Conservation (phyloP, 2,797 vertebrate species). For the Chelonia mydas region DNA sequence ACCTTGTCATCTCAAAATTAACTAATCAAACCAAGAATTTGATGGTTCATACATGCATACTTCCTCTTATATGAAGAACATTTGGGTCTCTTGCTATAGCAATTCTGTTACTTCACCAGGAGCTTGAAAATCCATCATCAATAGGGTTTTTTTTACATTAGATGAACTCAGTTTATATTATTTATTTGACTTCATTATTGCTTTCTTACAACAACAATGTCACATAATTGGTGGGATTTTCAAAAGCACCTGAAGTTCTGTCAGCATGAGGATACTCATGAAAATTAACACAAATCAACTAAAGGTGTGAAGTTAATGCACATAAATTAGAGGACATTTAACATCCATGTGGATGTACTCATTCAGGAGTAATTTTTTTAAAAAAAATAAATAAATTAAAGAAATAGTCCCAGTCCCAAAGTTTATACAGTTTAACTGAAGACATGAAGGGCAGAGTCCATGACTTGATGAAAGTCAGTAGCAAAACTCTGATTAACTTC, state of each 20-base stretch:
- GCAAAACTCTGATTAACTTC: not conserved
- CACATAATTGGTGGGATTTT: not conserved
- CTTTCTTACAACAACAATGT: not conserved
- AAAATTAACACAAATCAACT: not conserved
- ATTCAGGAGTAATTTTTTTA: not conserved
- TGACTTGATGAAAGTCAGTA: not conserved
- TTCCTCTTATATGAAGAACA: not conserved
- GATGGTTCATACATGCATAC: not conserved
- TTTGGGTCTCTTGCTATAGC: not conserved
- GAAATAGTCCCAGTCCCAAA: not conserved
- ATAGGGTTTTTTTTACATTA: not conserved
- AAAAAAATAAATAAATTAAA: not conserved
- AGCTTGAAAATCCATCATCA: not conserved
- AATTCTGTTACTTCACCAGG: not conserved
- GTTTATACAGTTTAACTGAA: not conserved
- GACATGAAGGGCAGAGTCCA: not conserved
- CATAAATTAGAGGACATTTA: not conserved
- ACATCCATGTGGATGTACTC: not conserved
- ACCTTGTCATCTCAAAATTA: not conserved
- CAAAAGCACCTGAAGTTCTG: not conserved
- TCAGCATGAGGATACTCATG: not conserved
- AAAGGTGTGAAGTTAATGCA: not conserved
- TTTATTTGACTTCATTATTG: not conserved
- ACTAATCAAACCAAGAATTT: not conserved
- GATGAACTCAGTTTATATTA: not conserved